Percentiles rank a stretch among this genome's conserved stretches.
Conservation (phyloP, 2,113 vertebrate genomes). For the Elaphurus davidianus region DNA sequence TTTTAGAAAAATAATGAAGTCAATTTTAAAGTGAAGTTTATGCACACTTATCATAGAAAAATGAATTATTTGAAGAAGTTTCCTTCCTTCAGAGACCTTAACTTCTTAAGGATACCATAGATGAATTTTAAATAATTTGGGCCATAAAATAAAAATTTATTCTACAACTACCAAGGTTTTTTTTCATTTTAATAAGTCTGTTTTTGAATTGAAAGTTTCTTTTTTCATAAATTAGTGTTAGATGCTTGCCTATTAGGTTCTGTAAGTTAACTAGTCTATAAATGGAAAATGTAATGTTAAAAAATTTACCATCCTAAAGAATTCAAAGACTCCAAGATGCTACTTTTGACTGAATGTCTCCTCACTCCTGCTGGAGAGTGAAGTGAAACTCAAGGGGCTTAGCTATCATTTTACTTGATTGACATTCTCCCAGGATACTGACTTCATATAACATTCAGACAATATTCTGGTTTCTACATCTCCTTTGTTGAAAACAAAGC, state of each 20-base stretch:
- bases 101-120: not conserved
- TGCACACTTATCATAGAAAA: not conserved
- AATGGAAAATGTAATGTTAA: not conserved
- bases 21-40: slow-evolving; percentile 31
- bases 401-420: not conserved
- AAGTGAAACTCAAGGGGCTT: not conserved
- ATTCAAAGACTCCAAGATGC: not conserved
- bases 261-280: not conserved
- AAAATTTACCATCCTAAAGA: not conserved
- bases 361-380: not conserved
- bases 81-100: not conserved
- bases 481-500: not conserved
- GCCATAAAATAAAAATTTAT: not conserved
- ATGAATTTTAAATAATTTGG: not conserved
- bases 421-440: not conserved
- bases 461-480: slow-evolving; percentile 11
- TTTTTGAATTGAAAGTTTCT: not conserved
- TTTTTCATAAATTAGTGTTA: not conserved
- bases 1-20: not conserved
- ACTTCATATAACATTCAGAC: not conserved
- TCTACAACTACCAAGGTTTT: not conserved
- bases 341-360: not conserved
- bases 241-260: not conserved
- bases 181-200: not conserved
- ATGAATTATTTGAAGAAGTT: not conserved